phyloP scores from a whole-genome alignment of 1,140 invertebrate genomes.

The Latrodectus geometricus region DNA sequence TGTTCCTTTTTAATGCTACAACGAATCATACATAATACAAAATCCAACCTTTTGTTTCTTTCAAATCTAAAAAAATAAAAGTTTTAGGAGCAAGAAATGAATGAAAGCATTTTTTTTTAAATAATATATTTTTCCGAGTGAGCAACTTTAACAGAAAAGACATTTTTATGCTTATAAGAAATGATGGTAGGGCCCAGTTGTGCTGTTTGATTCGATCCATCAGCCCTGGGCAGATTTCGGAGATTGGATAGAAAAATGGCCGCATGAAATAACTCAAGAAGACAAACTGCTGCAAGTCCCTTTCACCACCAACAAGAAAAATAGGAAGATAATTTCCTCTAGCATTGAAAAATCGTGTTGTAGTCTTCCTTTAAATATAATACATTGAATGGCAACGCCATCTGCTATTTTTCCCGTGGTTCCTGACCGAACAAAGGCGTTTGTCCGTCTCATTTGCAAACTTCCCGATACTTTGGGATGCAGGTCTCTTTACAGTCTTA shows the following conservation, averaged over 20 bases:
- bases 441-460: neutral
- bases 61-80: no score
- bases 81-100: no score
- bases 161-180: no score
- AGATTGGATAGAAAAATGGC: neutral
- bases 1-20: no score
- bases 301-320: neutral
- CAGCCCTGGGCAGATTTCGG: neutral
- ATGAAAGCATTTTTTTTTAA: no score
- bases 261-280: neutral
- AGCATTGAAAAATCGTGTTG: slow-evolving; percentile 29
- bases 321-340: slow-evolving; percentile 37
- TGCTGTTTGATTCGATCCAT: slow-evolving; percentile 10
- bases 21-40: no score
- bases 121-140: no score
- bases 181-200: no score
- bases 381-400: neutral
- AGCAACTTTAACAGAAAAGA: no score
- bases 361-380: neutral
- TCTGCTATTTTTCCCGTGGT: neutral
- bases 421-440: neutral
- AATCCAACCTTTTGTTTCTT: no score
- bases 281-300: neutral
- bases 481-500: neutral
- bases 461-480: neutral